A percentile compares a stretch with the other conserved stretches of the same genome.
These are phyloP conservation scores for Pluvianellus socialis DNA, from an alignment of 2,113 vertebrate species.

Conservation along the genomic window DNA sequence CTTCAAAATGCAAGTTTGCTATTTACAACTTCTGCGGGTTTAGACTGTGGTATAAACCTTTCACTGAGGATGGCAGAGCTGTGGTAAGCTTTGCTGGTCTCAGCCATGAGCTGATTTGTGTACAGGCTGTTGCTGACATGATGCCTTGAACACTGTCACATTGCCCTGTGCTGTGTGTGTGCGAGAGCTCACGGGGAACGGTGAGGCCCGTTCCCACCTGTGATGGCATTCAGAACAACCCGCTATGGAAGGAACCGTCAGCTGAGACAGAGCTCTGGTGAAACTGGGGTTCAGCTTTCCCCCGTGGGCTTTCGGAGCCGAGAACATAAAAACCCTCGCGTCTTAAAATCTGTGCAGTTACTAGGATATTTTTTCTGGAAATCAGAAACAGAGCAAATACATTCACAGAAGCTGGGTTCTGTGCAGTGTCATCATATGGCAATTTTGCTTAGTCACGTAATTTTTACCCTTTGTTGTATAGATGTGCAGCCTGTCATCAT, in stretches of 20 bases:
- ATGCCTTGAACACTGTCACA: too few relatives aligned
- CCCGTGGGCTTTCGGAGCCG: neutral
- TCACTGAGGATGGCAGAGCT: neutral
- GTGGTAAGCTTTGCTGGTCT: neutral
- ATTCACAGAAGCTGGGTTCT: neutral
- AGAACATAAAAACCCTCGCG: neutral
- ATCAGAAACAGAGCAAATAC: neutral
- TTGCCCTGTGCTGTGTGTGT: rapidly evolving
- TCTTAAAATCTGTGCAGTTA: rapidly evolving
- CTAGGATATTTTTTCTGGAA: neutral
- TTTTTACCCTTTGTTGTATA: neutral
- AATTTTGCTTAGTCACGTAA: neutral
- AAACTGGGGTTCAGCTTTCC: neutral
- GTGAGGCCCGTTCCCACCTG: neutral
- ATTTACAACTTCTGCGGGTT: neutral
- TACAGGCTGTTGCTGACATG: neutral
- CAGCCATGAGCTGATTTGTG: neutral
- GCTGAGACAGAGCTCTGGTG: neutral
- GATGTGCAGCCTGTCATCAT: neutral
- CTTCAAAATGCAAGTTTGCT: neutral
- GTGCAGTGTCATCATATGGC: neutral
- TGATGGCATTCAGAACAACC: neutral
- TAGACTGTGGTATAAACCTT: neutral
- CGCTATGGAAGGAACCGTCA: neutral
- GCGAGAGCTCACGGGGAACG: rapidly evolving